A percentile compares a stretch with the other conserved stretches of the same genome.
These are phyloP conservation scores for Oceanodroma tethys DNA, from an alignment of 2,113 vertebrate genomes.

Conservation along the genomic window DNA sequence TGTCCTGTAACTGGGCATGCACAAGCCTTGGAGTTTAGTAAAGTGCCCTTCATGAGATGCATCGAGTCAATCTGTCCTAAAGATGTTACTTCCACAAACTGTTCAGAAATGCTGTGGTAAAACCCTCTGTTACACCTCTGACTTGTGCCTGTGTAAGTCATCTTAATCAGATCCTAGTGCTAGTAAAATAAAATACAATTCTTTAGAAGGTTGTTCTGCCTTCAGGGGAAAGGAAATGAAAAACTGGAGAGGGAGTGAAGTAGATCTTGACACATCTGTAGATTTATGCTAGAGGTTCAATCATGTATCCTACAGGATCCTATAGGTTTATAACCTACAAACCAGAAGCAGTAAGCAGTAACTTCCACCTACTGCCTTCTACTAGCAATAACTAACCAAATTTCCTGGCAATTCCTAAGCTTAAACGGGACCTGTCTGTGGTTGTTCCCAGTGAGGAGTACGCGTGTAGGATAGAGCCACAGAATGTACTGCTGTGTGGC, in stretches of 20 bases:
- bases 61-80: background rate
- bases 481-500: background rate
- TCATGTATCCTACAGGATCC: background rate
- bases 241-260: background rate
- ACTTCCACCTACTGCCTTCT: background rate
- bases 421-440: background rate
- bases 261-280: background rate
- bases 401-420: background rate
- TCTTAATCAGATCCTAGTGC: background rate
- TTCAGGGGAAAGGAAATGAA: background rate
- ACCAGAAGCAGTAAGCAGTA: background rate
- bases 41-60: background rate
- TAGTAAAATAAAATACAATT: background rate
- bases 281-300: background rate
- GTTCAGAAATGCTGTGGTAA: background rate
- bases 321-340: background rate
- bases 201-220: background rate
- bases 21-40: background rate
- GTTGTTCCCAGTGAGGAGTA: background rate
- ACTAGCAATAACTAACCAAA: background rate
- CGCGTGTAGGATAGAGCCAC: background rate
- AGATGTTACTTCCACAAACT: background rate
- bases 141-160: background rate
- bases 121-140: background rate
- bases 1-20: background rate